Conservation (phyloP, 1,140 invertebrate species). For the Zaprionus vittiger region DNA sequence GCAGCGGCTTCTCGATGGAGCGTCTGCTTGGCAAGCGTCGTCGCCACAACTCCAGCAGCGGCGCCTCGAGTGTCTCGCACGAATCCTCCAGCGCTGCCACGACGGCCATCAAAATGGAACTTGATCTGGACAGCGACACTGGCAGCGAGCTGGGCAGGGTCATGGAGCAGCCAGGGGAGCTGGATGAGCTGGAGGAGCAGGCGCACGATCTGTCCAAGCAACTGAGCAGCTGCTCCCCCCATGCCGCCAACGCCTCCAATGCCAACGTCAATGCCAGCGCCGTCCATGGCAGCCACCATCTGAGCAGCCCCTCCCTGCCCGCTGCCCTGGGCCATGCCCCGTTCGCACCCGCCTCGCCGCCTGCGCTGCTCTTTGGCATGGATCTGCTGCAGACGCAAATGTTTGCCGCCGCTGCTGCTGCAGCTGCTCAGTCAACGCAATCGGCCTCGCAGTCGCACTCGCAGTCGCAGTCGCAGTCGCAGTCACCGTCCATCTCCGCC, state of each 20-base stretch:
- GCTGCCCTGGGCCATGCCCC: neutral
- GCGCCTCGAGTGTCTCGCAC: slow-evolving; percentile 14
- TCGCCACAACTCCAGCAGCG: slow-evolving; percentile 50
- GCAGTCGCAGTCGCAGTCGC: neutral
- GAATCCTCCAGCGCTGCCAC: slow-evolving; percentile 11
- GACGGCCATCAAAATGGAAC: slow-evolving; percentile 66
- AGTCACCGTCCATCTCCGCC: slow-evolving; percentile 14
- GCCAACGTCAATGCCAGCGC: neutral
- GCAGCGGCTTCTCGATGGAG: slow-evolving; percentile 73
- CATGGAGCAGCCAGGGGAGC: neutral
- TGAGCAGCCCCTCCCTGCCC: neutral
- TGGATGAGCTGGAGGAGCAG: neutral
- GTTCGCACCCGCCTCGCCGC: slow-evolving; percentile 24
- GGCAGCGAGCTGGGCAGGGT: slow-evolving; percentile 25
- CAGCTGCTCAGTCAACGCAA: slow-evolving; percentile 47
- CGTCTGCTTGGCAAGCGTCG: slow-evolving; percentile 71
- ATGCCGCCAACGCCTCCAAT: neutral
- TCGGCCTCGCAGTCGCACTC: slow-evolving; percentile 12
- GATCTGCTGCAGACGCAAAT: slow-evolving; percentile 77
- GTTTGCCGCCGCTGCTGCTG: slow-evolving; percentile 78
- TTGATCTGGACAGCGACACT: slow-evolving; percentile 49
- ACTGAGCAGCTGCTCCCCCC: slow-evolving; percentile 11
- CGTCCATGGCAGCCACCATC: neutral
- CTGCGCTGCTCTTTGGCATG: slow-evolving; percentile 41
- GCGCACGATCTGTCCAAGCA: slow-evolving; percentile 47